phyloP scores from a whole-genome alignment of 2,113 vertebrate species.

The Bombycilla garrulus region DNA sequence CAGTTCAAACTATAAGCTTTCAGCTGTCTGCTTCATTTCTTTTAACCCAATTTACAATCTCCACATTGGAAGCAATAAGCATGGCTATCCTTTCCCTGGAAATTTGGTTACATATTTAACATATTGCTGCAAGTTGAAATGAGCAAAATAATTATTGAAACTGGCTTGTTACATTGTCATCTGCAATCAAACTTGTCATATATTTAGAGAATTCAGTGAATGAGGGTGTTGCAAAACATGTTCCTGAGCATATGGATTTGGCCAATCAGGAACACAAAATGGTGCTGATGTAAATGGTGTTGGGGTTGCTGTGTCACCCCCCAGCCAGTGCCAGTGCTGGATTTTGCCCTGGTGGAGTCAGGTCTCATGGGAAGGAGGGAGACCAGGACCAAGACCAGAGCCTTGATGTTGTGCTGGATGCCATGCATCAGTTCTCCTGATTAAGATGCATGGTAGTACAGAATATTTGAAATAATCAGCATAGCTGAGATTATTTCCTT shows the following conservation, averaged over 20 bases:
- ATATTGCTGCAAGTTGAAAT: neutral
- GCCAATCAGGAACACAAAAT: neutral
- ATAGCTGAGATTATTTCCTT: neutral
- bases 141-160: neutral
- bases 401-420: neutral
- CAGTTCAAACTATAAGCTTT: neutral
- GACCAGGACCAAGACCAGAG: neutral
- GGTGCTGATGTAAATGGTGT: neutral
- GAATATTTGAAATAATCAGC: neutral
- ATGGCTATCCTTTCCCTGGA: neutral
- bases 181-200: neutral
- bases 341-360: neutral
- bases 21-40: neutral
- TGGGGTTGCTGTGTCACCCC: neutral
- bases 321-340: fast-evolving
- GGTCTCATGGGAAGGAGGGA: neutral
- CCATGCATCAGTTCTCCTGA: neutral
- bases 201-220: neutral
- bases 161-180: neutral
- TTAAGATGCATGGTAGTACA: neutral
- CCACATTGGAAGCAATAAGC: neutral
- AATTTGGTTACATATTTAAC: neutral
- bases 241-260: neutral
- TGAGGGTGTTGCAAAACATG: neutral
- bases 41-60: neutral